A percentile compares a stretch with the other conserved stretches of the same genome.
phyloP scores from a whole-genome alignment of 1,140 invertebrate species.

The Babylonia areolata region DNA sequence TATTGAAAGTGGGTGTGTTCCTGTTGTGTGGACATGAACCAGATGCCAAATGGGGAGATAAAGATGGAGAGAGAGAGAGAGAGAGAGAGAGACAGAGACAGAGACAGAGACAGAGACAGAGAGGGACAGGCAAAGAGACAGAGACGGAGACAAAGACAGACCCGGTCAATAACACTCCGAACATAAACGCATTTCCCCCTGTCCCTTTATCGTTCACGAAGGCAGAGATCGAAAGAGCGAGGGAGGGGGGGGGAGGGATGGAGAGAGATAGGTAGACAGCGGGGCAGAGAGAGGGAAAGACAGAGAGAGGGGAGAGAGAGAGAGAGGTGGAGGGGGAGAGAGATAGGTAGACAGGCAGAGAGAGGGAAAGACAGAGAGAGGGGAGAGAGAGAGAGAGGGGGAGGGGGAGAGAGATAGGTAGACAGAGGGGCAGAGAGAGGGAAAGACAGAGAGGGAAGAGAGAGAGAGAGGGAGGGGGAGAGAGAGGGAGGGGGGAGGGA shows the following conservation, averaged over 20 bases:
- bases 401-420: background rate
- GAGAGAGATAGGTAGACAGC: background rate
- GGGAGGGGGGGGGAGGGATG: no score
- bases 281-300: background rate
- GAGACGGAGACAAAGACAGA: background rate
- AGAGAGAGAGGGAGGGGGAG: no score
- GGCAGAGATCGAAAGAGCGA: no score
- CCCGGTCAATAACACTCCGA: no score
- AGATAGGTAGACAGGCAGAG: background rate
- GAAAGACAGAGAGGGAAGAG: no score
- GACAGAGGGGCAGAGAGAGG: no score
- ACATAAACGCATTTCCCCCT: no score
- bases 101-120: background rate
- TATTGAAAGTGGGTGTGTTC: no score
- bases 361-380: background rate
- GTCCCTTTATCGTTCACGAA: no score
- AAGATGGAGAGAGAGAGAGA: background rate
- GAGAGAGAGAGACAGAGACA: background rate
- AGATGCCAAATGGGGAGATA: no score
- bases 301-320: background rate
- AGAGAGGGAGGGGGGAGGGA: no score
- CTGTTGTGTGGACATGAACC: no score
- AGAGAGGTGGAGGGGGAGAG: background rate
- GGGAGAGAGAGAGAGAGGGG: background rate
- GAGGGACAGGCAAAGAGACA: background rate